These are phyloP conservation scores for Molossus molossus DNA, from an alignment of 2,797 vertebrate genomes.

Conservation along the genomic window DNA sequence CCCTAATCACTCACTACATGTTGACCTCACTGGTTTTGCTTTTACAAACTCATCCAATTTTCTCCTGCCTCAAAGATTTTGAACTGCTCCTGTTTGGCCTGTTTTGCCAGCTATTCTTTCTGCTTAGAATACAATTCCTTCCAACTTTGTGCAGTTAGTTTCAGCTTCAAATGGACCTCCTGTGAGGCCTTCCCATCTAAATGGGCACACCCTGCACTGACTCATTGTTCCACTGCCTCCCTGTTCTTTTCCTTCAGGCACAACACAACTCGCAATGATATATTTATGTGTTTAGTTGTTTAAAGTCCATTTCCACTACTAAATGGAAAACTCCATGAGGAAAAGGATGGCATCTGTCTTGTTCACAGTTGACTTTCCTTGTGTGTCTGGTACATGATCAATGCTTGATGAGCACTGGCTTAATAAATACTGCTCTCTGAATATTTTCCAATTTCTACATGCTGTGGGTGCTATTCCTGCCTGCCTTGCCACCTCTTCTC, in stretches of 20 bases:
- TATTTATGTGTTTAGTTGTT: slow-evolving; percentile 1
- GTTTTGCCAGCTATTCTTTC: slow-evolving; percentile 29
- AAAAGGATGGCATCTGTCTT: not conserved
- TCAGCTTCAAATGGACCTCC: not conserved
- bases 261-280: not conserved
- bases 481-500: not conserved
- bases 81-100: not conserved
- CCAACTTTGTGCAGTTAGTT: not conserved
- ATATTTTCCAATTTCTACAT: not conserved
- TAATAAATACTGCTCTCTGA: slow-evolving; percentile 1
- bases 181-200: not conserved
- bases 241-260: not conserved
- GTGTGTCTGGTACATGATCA: not conserved
- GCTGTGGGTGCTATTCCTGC: not conserved
- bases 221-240: not conserved
- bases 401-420: not conserved
- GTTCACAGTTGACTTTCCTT: not conserved
- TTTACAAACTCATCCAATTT: not conserved
- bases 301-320: not conserved
- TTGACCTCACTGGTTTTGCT: not conserved
- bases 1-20: not conserved
- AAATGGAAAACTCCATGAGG: not conserved
- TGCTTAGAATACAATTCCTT: not conserved
- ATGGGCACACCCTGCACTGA: not conserved
- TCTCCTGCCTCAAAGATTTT: slow-evolving; percentile 20